Base-by-base conservation (phyloP, 2,113 vertebrate genomes). In the Melanerpes aurifrons region DNA sequence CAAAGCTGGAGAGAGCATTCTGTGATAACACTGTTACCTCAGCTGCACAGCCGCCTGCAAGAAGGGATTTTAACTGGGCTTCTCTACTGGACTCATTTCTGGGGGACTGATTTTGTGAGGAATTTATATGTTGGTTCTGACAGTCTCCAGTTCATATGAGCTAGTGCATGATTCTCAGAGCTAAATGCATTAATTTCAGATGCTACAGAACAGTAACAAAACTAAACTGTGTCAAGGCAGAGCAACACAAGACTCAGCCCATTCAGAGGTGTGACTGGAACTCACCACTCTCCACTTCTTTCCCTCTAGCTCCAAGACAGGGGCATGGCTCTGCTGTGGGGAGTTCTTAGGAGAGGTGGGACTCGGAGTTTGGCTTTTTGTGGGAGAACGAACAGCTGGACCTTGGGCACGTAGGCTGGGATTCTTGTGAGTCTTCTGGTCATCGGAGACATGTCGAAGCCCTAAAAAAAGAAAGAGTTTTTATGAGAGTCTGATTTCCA, bases 271-370 rank as follows among this genome's bases (percentile, higher is more conserved):
- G 29, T 61, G 48, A 66, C 24, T 18, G 31, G 54, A 86, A 98
- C 98, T 64, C 96, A 99, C 99, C 98, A 99, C 99, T 97, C 98
- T 98, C 99, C 99, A 99, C 91, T 99, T 99, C 96, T 99, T 99
- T 76, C 99, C 99, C 86, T 99, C 99, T 89, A 99, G 96, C 96
- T 99, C 98, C 63, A 99, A 94, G 92, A 99, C 85, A 24, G 99
- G 98, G 35, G 94, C 47, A 48, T 97, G 98, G 69, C 97, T 99
- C 95, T 98, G 97, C 22, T 95, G 97, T 0, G 96, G 93, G 25
- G 94, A 73, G 18, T 96, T 95, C 57, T 68, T 97, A 40, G 97
- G 95, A 76, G 97, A 92, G 9, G 97, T 94, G 20, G 94, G 89
- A 45, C 82, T 97, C 1, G 96, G 68, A 54, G 90, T 92, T 80